Evolutionary conservation across 2,888 invertebrate genomes (phyloP).

Genomic region (Poecilobothrus nobilitatus): DNA sequence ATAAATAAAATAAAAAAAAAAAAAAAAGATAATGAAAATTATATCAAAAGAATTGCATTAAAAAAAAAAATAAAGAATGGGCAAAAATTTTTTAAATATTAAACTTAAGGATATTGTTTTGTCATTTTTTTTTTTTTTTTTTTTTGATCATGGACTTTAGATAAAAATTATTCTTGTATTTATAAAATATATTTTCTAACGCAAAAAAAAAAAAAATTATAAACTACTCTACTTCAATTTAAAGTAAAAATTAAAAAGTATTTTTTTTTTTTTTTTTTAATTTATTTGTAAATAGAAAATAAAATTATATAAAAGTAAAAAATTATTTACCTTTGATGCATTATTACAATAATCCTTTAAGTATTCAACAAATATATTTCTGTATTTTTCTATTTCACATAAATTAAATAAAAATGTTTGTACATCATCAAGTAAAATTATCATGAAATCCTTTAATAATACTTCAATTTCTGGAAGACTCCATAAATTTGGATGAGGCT

Average conservation of each 20-base stretch:
- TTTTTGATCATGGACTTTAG: too few relatives aligned
- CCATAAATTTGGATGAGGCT: conserved; percentile 9
- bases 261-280: too few relatives aligned
- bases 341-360: not conserved
- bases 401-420: conserved; percentile 2
- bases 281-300: too few relatives aligned
- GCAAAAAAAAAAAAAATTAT: not conserved
- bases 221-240: too few relatives aligned
- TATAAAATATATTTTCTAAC: too few relatives aligned
- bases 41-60: too few relatives aligned
- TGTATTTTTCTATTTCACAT: not conserved
- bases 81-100: not conserved
- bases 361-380: not conserved
- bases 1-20: too few relatives aligned
- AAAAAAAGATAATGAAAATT: too few relatives aligned
- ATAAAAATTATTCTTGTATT: too few relatives aligned
- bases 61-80: not conserved
- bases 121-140: too few relatives aligned
- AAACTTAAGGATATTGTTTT: too few relatives aligned
- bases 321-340: conserved; percentile 1
- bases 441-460: conserved; percentile 7
- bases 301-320: not conserved
- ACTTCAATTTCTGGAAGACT: conserved; percentile 7
- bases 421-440: not conserved
- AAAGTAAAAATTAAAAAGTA: too few relatives aligned